Percentiles rank a stretch among this genome's conserved stretches.
phyloP scores from a whole-genome alignment of 2,113 vertebrate genomes.

The Silurus meridionalis region DNA sequence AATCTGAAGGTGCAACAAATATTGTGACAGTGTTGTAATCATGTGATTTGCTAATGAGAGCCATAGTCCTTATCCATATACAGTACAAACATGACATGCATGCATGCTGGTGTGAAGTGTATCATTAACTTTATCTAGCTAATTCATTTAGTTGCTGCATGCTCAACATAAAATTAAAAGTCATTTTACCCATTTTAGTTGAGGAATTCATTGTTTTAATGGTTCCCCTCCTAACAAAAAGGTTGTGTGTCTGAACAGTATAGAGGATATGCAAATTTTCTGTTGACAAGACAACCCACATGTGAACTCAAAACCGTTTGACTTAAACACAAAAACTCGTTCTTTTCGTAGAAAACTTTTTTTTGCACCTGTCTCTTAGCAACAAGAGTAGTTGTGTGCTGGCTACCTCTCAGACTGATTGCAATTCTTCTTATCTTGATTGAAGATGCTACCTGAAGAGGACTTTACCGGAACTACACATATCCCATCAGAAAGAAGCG shows the following conservation, averaged over 20 bases:
- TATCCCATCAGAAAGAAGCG: conserved; percentile 33
- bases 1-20: neutral
- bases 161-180: neutral
- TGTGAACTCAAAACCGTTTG: conserved; percentile 25
- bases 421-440: conserved; percentile 55
- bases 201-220: neutral
- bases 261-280: neutral
- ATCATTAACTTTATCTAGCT: neutral
- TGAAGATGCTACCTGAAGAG: conserved; percentile 48
- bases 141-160: neutral
- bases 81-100: neutral
- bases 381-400: conserved; percentile 50
- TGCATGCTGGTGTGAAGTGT: neutral
- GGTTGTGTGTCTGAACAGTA: neutral
- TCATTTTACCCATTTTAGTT: neutral
- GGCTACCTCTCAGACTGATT: conserved; percentile 56
- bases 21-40: neutral
- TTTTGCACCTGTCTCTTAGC: conserved; percentile 61
- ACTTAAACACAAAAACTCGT: conserved; percentile 22
- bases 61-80: neutral
- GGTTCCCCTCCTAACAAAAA: neutral
- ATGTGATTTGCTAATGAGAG: neutral
- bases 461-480: conserved; percentile 32
- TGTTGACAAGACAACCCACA: neutral
- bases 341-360: conserved; percentile 30